Percentiles rank a stretch among this genome's conserved stretches.
phyloP scores from a whole-genome alignment of 37 sponge, comb jelly and placozoan species.

The Bolinopsis microptera region DNA sequence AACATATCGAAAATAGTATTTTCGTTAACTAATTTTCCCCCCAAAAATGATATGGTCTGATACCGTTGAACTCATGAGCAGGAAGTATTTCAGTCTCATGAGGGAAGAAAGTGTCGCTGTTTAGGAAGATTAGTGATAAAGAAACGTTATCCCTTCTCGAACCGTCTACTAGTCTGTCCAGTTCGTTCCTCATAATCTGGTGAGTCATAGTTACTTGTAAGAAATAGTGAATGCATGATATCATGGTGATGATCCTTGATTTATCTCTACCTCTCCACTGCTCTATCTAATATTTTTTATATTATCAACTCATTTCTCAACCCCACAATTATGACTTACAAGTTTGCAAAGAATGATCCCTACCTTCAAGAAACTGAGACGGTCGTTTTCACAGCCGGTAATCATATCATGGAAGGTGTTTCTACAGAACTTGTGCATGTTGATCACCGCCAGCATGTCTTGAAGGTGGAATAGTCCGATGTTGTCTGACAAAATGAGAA shows the following conservation, averaged over 20 bases:
- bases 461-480: neutral
- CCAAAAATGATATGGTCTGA: no score
- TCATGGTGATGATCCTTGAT: no score
- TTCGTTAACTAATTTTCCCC: no score
- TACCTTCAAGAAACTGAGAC: neutral
- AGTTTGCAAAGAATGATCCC: neutral
- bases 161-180: neutral
- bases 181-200: neutral
- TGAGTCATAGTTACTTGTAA: neutral
- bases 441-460: neutral
- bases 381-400: neutral
- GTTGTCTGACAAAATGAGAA: neutral
- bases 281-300: no score
- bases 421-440: neutral
- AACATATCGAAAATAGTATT: no score
- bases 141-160: neutral
- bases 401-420: slow-evolving; percentile 13
- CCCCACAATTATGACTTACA: neutral
- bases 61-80: neutral
- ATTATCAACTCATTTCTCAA: no score
- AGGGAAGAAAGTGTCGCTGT: neutral
- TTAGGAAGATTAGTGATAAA: neutral
- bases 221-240: neutral
- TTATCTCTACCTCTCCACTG: no score
- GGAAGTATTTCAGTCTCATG: neutral